phyloP scores from a whole-genome alignment of 2,113 vertebrate species.

The Oreocharis arfaki region DNA sequence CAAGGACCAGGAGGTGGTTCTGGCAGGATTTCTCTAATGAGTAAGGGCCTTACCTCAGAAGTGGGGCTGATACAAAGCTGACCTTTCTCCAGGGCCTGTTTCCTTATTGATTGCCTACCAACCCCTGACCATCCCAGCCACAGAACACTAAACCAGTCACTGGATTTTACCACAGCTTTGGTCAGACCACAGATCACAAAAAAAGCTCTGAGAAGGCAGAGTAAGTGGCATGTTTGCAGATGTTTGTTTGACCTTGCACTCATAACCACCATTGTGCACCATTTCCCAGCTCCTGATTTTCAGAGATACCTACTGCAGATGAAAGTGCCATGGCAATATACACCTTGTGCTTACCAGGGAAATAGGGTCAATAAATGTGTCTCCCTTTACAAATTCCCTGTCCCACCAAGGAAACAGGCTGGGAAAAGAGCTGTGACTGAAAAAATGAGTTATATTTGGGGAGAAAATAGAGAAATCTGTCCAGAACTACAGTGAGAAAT shows the following conservation, averaged over 20 bases:
- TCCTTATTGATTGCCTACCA: accelerated
- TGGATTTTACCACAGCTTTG: background rate
- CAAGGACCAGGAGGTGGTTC: background rate
- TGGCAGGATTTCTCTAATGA: background rate
- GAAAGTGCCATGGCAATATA: background rate
- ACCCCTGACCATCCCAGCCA: accelerated
- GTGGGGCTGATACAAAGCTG: accelerated
- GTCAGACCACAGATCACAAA: background rate
- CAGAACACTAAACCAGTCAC: background rate
- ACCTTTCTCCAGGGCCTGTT: background rate
- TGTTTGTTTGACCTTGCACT: accelerated
- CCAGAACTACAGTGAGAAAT: background rate
- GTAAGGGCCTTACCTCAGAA: background rate
- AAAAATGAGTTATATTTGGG: background rate
- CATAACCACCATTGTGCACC: accelerated
- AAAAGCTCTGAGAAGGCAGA: background rate
- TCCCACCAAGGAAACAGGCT: background rate
- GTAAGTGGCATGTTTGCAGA: too few relatives aligned
- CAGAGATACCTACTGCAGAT: background rate
- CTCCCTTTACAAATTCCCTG: background rate
- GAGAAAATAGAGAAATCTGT: background rate
- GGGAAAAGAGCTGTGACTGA: background rate
- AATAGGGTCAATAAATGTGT: background rate
- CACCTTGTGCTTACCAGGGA: background rate
- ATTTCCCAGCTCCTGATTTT: background rate